A percentile compares a stretch with the other conserved stretches of the same genome.
Evolutionary conservation across 2,113 vertebrate species (phyloP).

Genomic region (Xenopus tropicalis): UCB_Xtro_10.0 CM004447.2:56300001-56300500

Average conservation of each 20-base stretch:
- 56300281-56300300: neutral
- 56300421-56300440: too few relatives aligned
- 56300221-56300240: neutral
- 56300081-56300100: constrained; percentile 6
- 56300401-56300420: too few relatives aligned
- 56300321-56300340: neutral
- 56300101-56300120: constrained; percentile 2
- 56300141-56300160: neutral
- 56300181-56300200: neutral
- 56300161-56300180: neutral
- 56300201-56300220: neutral
- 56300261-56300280: too few relatives aligned
- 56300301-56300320: neutral
- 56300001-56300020: constrained; percentile 5
- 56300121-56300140: neutral
- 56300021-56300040: neutral
- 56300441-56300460: too few relatives aligned
- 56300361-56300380: too few relatives aligned
- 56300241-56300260: too few relatives aligned
- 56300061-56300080: neutral
- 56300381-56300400: too few relatives aligned
- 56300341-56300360: too few relatives aligned
- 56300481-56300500: neutral
- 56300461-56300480: too few relatives aligned
- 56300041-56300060: constrained; percentile 3